phyloP scores from a whole-genome alignment of 2,797 vertebrate genomes.

The Enteromius trimaculatus region DNA sequence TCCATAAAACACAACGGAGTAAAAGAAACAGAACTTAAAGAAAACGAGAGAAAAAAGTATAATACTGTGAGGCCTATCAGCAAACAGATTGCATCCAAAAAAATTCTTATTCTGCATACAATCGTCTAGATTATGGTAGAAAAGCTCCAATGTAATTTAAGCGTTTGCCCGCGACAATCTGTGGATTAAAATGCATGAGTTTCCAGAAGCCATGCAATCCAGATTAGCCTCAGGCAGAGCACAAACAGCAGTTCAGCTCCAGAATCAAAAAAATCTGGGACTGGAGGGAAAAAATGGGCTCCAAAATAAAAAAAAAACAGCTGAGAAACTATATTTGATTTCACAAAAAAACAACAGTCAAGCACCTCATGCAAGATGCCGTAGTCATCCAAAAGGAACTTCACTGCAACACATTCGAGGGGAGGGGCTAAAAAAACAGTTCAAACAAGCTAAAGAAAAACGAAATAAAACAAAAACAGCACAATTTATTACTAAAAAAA shows the following conservation, averaged over 20 bases:
- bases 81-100: neutral
- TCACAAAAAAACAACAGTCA: slow-evolving; percentile 66
- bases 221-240: slow-evolving; percentile 43
- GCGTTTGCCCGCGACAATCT: neutral
- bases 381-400: slow-evolving; percentile 69
- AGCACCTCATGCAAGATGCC: slow-evolving; percentile 79
- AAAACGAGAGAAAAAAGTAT: neutral
- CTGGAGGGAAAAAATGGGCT: neutral
- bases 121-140: neutral
- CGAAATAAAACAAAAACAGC: neutral
- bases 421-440: neutral
- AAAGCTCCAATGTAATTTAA: neutral
- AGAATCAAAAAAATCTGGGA: neutral
- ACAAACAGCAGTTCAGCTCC: slow-evolving; percentile 20
- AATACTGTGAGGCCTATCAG: neutral
- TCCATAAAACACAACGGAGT: neutral
- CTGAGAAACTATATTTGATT: slow-evolving; percentile 47
- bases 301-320: slow-evolving; percentile 1
- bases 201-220: slow-evolving; percentile 54
- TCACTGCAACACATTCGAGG: slow-evolving; percentile 62
- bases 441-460: neutral
- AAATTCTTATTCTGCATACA: neutral
- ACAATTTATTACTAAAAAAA: slow-evolving; percentile 15
- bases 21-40: neutral
- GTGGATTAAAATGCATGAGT: slow-evolving; percentile 30